phyloP scores from a whole-genome alignment of 2,888 invertebrate genomes.

The Synanthedon andrenaeformis region DNA sequence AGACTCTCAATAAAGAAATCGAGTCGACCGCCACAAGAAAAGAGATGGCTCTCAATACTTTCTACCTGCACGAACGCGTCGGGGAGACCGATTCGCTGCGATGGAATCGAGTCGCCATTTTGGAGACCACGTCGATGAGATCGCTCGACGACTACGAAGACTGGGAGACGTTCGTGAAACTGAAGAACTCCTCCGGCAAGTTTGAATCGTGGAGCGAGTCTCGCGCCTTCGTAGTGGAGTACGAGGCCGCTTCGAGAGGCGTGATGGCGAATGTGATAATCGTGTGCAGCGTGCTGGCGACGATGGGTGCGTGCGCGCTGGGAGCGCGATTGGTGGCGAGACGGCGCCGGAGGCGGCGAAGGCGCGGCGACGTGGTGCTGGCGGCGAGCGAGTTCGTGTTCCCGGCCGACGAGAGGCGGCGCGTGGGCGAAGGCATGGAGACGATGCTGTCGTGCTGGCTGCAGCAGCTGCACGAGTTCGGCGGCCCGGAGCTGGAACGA shows the following conservation, averaged over 20 bases:
- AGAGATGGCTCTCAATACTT: constrained; percentile 2
- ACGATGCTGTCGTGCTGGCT: constrained; percentile 89
- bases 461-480: constrained; percentile 85
- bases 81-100: constrained; percentile 1
- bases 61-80: constrained; percentile 3
- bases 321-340: constrained; percentile 2
- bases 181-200: constrained; percentile 15
- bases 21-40: constrained; percentile 3
- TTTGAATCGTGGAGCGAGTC: constrained; percentile 11
- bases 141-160: constrained; percentile 16
- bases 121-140: constrained; percentile 17
- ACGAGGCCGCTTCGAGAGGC: constrained; percentile 1
- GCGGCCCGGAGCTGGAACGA: constrained; percentile 85
- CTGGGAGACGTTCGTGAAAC: constrained; percentile 17
- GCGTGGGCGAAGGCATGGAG: constrained; percentile 80
- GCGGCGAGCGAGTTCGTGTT: constrained; percentile 24
- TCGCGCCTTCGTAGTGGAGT: constrained; percentile 5
- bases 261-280: constrained; percentile 10
- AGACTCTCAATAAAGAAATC: constrained; percentile 3
- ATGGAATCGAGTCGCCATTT: constrained; percentile 22
- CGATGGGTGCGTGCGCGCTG: constrained; percentile 8
- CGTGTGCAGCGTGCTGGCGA: constrained; percentile 10
- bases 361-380: constrained; percentile 22
- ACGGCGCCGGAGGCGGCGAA: constrained; percentile 13
- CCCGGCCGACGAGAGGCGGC: constrained; percentile 37